phyloP scores from a whole-genome alignment of 1,140 invertebrate genomes.

The Cherax destructor region DNA sequence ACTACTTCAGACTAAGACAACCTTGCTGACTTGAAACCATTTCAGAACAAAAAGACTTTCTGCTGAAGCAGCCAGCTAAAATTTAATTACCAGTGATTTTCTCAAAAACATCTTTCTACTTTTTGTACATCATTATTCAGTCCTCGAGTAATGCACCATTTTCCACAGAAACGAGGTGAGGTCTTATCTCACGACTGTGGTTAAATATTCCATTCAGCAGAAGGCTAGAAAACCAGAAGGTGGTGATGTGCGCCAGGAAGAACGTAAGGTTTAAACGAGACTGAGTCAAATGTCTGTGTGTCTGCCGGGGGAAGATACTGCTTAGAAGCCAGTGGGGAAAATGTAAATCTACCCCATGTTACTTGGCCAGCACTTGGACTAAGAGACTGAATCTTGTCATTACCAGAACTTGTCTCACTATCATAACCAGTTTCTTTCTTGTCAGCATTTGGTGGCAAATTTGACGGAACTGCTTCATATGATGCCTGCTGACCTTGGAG shows the following conservation, averaged over 20 bases:
- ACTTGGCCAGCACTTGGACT: neutral
- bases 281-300: neutral
- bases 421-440: neutral
- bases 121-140: too few relatives aligned
- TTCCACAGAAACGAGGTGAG: too few relatives aligned
- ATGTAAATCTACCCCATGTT: neutral
- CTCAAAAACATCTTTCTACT: too few relatives aligned
- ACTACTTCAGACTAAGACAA: too few relatives aligned
- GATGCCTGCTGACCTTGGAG: neutral
- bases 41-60: too few relatives aligned
- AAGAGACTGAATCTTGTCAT: neutral
- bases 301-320: neutral
- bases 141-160: too few relatives aligned
- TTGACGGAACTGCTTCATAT: neutral
- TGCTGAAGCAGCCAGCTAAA: too few relatives aligned
- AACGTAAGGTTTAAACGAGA: neutral
- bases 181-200: too few relatives aligned
- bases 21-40: too few relatives aligned
- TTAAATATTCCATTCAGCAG: neutral
- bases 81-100: too few relatives aligned
- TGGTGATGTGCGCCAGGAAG: neutral
- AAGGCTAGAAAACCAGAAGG: neutral
- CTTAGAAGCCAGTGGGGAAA: neutral
- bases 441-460: neutral
- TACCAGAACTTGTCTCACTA: neutral